These are phyloP conservation scores for Halocynthia aurantium DNA, from an alignment of 23 tunicate species.

Conservation along the genomic window DNA sequence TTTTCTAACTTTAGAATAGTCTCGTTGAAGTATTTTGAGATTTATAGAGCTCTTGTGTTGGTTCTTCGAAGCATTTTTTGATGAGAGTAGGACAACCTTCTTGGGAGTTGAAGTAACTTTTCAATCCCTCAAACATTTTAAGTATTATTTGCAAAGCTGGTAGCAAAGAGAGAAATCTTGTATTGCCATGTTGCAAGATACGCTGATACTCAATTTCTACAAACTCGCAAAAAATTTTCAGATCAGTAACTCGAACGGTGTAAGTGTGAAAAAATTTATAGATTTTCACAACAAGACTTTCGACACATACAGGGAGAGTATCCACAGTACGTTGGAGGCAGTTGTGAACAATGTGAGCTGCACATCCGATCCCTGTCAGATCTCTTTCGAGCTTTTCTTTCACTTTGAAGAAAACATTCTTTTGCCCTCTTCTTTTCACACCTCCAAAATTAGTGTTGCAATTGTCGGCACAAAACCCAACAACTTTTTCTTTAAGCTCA, in stretches of 20 bases:
- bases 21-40: conserved; percentile 31
- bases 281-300: conserved; percentile 32
- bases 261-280: conserved; percentile 32
- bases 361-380: conserved; percentile 52
- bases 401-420: conserved; percentile 61
- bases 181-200: no score
- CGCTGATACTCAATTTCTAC: no score
- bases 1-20: conserved; percentile 37
- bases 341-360: conserved; percentile 59
- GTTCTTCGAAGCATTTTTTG: conserved; percentile 34
- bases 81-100: conserved; percentile 45
- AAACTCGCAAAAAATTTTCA: no score
- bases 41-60: conserved; percentile 36
- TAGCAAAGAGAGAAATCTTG: no score
- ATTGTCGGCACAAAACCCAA: conserved; percentile 57
- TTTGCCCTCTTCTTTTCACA: conserved; percentile 56
- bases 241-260: no score
- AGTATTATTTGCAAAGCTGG: no score
- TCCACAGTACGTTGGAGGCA: conserved; percentile 58
- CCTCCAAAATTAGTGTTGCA: conserved; percentile 65
- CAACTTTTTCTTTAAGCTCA: conserved; percentile 50
- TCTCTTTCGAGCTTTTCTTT: conserved; percentile 29
- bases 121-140: conserved; percentile 41
- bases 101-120: conserved; percentile 39
- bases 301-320: conserved; percentile 26